Base-by-base conservation (phyloP, 53 echinoderm and acorn worm genomes). In the Holothuria scabra region DNA sequence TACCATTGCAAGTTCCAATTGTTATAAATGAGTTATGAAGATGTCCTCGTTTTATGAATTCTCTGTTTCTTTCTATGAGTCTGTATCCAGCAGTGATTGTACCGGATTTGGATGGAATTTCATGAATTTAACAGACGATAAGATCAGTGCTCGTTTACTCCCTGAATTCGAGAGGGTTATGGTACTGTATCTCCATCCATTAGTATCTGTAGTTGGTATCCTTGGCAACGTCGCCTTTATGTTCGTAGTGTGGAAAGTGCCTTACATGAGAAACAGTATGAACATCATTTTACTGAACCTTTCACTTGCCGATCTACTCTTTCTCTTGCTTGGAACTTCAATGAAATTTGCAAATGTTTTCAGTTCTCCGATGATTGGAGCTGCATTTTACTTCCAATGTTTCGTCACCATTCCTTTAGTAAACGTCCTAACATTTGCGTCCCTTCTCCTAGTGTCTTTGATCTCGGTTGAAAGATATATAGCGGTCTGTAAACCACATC, bases 51-150 rank as follows among this genome's bases (percentile, higher is more conserved):
- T n/a, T n/a, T n/a, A n/a, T n/a, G 65, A 65, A 28, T 65, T 28
- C 30, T 65, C 65, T 26, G 34, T 34, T 9, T 67, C 16, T 67
- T 34, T 20, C 30, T 34, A 67, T 35, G 67, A 67, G 1, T 67
- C 11, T 29, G 34, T 67, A n/a, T 4, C 30, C 19, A 67, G 14
- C 19, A 35, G 34, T 20, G 67, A 67, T 8, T 67, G 67, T 29
- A 34, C 8, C 3, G 67, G 67, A 34, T 67, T 67, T 67, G 67
- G 13, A 67, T 67, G 67, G 67, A 29, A 67, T 35, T 29, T 67
- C 14, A 0, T 1, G 67, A 67, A 67, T 13, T 29, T 22, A 18
- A 67, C 67, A 31, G 28, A 67, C 34, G 20, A 31, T 10, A 35
- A 67, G 6, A 67, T 67, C 16, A 24, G 32, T 8, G 8, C 30